Conservation (phyloP, 1,140 invertebrate genomes). For the Trichomalopsis sarcophagae region DNA sequence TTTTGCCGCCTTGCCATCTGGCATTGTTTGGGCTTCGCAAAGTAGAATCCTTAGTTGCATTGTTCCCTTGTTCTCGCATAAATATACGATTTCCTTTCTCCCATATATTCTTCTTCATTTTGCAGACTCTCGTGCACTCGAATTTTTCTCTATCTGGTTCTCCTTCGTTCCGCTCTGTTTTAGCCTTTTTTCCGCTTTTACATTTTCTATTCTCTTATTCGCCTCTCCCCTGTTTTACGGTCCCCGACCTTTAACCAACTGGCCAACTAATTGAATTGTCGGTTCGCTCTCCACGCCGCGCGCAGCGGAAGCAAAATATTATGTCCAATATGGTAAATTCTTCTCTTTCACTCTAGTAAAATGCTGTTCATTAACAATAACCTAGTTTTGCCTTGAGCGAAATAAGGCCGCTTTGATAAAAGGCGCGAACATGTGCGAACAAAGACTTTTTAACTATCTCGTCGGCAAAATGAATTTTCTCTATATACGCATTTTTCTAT, state of each 20-base stretch:
- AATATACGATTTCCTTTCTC: background rate
- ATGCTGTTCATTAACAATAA: constrained; percentile 20
- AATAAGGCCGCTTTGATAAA: constrained; percentile 3
- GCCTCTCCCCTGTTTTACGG: background rate
- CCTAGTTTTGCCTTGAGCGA: background rate
- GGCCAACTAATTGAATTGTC: constrained; percentile 14
- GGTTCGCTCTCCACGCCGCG: background rate
- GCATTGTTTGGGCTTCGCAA: background rate
- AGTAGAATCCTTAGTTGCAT: background rate
- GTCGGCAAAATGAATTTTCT: background rate
- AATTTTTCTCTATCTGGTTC: background rate
- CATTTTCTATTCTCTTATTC: background rate
- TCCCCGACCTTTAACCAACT: background rate
- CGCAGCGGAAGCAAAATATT: constrained; percentile 3
- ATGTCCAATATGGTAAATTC: constrained; percentile 18
- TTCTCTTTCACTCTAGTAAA: constrained; percentile 12
- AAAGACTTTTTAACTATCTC: constrained; percentile 4
- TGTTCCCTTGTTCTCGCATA: background rate
- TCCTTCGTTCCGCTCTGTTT: background rate
- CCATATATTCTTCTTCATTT: constrained; percentile 2
- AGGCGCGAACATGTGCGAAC: constrained; percentile 5
- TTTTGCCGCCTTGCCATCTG: background rate
- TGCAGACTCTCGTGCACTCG: background rate
- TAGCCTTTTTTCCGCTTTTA: background rate
- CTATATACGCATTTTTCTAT: background rate